Percentiles rank a stretch among this genome's conserved stretches.
phyloP scores from a whole-genome alignment of 2,888 invertebrate genomes.

The Lordiphosa andalusiaca region DNA sequence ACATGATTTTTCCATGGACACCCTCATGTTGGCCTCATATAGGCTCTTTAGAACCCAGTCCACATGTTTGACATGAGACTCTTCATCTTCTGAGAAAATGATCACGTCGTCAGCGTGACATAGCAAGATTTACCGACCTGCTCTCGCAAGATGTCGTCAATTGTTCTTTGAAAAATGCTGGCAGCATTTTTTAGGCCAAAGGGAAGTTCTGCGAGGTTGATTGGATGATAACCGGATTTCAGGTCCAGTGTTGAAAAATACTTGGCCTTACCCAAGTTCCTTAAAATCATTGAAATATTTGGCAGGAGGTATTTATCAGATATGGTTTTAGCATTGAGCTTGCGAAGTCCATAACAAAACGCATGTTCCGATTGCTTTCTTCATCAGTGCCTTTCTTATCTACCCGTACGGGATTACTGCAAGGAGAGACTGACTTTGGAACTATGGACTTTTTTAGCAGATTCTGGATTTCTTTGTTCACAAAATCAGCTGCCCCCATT shows the following conservation, averaged over 20 bases:
- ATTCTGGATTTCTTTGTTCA: constrained; percentile 3
- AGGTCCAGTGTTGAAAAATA: constrained; percentile 17
- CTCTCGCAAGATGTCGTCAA: not conserved
- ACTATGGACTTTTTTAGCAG: constrained; percentile 5
- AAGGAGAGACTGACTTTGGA: constrained; percentile 1
- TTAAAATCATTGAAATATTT: constrained; percentile 19
- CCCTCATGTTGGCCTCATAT: constrained; percentile 8
- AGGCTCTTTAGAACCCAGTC: constrained; percentile 6
- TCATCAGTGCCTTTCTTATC: constrained; percentile 13
- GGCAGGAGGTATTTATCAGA: constrained; percentile 12
- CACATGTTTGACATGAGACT: constrained; percentile 2
- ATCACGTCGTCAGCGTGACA: no score
- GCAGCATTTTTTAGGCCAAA: constrained; percentile 17
- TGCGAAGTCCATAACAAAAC: constrained; percentile 9
- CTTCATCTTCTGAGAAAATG: not conserved
- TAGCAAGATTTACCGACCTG: not conserved
- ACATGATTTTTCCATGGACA: constrained; percentile 1
- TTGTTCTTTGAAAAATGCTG: constrained; percentile 10
- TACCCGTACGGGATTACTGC: constrained; percentile 4
- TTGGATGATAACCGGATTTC: constrained; percentile 25
- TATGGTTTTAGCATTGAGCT: constrained; percentile 11
- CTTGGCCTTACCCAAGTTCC: constrained; percentile 17
- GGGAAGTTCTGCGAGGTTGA: constrained; percentile 14
- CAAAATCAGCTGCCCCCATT: constrained; percentile 18
- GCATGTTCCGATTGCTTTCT: not conserved